Percentiles rank a stretch among this genome's conserved stretches.
Conservation (phyloP, 2,797 vertebrate genomes). For the Spondyliosoma cantharus region DNA sequence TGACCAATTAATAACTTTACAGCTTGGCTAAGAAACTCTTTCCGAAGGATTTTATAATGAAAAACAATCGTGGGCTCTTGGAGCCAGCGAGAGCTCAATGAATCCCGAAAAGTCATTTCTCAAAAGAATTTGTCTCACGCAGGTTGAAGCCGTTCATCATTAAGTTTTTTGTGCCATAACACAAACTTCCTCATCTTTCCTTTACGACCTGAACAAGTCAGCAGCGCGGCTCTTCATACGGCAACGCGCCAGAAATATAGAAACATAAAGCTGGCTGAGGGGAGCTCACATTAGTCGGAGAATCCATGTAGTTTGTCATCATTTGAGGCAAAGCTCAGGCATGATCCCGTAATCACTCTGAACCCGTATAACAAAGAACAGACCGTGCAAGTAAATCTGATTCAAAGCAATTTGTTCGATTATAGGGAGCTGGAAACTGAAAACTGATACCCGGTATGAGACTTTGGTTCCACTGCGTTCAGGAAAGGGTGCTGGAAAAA, state of each 20-base stretch:
- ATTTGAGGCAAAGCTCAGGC: slow-evolving; percentile 69
- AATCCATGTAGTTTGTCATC: slow-evolving; percentile 78
- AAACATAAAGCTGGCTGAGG: slow-evolving; percentile 38
- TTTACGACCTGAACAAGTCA: slow-evolving; percentile 24
- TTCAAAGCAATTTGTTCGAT: slow-evolving; percentile 83
- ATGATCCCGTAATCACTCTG: slow-evolving; percentile 77
- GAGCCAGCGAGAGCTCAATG: slow-evolving; percentile 26
- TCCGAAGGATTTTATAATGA: slow-evolving; percentile 62
- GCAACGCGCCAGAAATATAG: slow-evolving; percentile 44
- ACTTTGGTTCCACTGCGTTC: slow-evolving; percentile 72
- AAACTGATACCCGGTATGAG: slow-evolving; percentile 78
- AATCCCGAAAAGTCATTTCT: slow-evolving; percentile 16
- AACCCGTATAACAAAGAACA: slow-evolving; percentile 78
- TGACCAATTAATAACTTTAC: slow-evolving; percentile 53
- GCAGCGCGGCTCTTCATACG: slow-evolving; percentile 12
- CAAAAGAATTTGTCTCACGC: slow-evolving; percentile 19
- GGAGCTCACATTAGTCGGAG: slow-evolving; percentile 56
- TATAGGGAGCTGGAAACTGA: slow-evolving; percentile 79
- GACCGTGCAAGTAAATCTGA: slow-evolving; percentile 76
- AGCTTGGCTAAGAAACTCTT: slow-evolving; percentile 55
- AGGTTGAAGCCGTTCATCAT: slow-evolving; percentile 36
- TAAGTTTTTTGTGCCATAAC: slow-evolving; percentile 22
- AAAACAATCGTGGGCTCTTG: slow-evolving; percentile 52
- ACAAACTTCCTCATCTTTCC: slow-evolving; percentile 25
- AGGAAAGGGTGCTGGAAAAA: slow-evolving; percentile 71